A percentile compares a stretch with the other conserved stretches of the same genome.
These are phyloP conservation scores for Caenorhabditis becei DNA, from an alignment of 2,888 invertebrate species.

Conservation along the genomic window DNA sequence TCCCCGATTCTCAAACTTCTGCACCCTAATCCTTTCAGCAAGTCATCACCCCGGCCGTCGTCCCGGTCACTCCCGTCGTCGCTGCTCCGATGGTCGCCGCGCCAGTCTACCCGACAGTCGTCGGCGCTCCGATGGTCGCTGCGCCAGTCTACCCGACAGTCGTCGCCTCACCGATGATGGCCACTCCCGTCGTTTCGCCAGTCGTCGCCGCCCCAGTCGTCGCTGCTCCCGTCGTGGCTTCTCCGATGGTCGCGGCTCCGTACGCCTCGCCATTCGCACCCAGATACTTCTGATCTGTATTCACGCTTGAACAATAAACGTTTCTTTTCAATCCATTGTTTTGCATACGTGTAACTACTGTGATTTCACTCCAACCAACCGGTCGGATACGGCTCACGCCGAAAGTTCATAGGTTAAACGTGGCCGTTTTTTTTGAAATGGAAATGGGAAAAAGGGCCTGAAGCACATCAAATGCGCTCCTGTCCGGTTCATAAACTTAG, in stretches of 20 bases:
- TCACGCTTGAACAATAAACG: not conserved
- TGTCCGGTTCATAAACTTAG: too few species aligned
- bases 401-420: too few species aligned
- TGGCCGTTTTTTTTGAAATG: too few species aligned
- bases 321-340: not conserved
- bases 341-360: not conserved
- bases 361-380: too few species aligned
- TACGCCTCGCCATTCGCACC: constrained; percentile 3
- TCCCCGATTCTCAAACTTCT: not conserved
- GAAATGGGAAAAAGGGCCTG: too few species aligned
- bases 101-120: constrained; percentile 19
- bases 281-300: constrained; percentile 1
- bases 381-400: too few species aligned
- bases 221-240: constrained; percentile 32
- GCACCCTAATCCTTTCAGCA: constrained; percentile 3
- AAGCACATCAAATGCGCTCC: too few species aligned
- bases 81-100: constrained; percentile 22
- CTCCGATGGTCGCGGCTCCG: not conserved
- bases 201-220: constrained; percentile 7
- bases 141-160: constrained; percentile 22
- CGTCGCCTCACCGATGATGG: constrained; percentile 20
- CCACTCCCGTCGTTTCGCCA: constrained; percentile 6
- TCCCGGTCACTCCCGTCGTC: constrained; percentile 24
- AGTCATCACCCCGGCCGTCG: constrained; percentile 27
- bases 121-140: constrained; percentile 14